phyloP scores from a whole-genome alignment of 35 echinoderm and acorn worm genomes.

The Hemicentrotus pulcherrimus region DNA sequence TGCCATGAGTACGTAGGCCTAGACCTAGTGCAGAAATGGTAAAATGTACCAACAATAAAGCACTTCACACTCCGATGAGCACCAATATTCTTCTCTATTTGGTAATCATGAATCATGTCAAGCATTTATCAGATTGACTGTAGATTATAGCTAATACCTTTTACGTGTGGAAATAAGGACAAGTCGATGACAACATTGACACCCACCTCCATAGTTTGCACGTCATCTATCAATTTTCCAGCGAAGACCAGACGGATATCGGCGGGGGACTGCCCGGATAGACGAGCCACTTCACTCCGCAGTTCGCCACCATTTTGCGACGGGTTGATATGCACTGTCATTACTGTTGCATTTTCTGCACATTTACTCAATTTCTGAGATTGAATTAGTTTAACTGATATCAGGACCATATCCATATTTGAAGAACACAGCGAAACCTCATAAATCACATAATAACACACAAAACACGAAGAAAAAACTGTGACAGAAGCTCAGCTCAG shows the following conservation, averaged over 20 bases:
- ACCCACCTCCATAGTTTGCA: not conserved
- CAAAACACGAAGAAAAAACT: not conserved
- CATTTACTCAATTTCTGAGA: not conserved
- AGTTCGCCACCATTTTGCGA: not conserved
- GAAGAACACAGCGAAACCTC: not conserved
- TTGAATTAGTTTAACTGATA: not conserved
- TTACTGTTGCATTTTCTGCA: not conserved
- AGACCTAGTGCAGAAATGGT: no score
- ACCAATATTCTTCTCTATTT: no score
- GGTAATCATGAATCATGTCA: no score
- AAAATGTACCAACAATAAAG: no score
- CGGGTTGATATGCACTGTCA: not conserved
- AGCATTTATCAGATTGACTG: no score
- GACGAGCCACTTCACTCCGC: not conserved
- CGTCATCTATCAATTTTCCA: not conserved
- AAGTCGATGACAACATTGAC: no score
- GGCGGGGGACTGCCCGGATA: slow-evolving; percentile 5
- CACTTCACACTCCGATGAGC: no score
- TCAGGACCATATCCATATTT: not conserved
- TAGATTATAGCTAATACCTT: no score
- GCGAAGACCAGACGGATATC: slow-evolving; percentile 24
- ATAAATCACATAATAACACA: not conserved
- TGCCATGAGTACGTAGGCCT: no score
- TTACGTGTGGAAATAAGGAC: no score
- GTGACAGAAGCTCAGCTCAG: no score